A percentile compares a stretch with the other conserved stretches of the same genome.
Evolutionary conservation across 2,888 invertebrate genomes (phyloP).

Genomic region (Disparrhopalites patrizii): DNA sequence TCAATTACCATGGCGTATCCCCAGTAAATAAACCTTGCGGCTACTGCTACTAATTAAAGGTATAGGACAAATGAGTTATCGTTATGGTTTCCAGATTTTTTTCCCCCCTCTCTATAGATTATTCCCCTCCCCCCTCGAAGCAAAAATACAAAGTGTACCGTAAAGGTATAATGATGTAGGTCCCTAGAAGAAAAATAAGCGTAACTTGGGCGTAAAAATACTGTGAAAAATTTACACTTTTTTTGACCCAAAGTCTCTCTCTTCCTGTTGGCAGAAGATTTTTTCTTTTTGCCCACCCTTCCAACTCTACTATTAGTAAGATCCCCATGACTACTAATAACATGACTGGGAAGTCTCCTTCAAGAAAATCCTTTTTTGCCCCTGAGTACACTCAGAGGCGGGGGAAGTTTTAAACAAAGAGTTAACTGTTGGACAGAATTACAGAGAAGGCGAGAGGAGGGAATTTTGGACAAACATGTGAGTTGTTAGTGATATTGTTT

Average conservation of each 20-base stretch:
- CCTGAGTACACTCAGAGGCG: conserved; percentile 16
- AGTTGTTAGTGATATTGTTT: too few species aligned
- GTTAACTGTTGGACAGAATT: conserved; percentile 27
- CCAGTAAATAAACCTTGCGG: too few species aligned
- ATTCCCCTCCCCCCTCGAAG: background rate
- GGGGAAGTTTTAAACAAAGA: conserved; percentile 15
- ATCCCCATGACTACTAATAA: too few species aligned
- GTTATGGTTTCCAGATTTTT: conserved; percentile 18
- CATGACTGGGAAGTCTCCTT: too few species aligned
- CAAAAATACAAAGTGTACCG: background rate
- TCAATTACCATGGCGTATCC: conserved; percentile 16
- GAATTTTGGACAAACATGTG: too few species aligned
- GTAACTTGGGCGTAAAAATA: conserved; percentile 17
- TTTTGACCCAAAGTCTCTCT: too few species aligned
- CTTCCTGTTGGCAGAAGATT: too few species aligned
- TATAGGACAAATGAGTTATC: conserved; percentile 20
- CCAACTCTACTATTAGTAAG: too few species aligned
- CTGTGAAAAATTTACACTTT: conserved; percentile 14
- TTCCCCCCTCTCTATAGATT: background rate
- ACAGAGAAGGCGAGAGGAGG: too few species aligned
- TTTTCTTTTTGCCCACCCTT: too few species aligned
- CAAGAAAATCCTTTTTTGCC: background rate
- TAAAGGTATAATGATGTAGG: background rate
- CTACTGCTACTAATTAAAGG: conserved; percentile 9
- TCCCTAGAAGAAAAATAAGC: too few species aligned